Evolutionary conservation across 1,140 invertebrate genomes (phyloP).

Genomic region (Ostrea edulis): DNA sequence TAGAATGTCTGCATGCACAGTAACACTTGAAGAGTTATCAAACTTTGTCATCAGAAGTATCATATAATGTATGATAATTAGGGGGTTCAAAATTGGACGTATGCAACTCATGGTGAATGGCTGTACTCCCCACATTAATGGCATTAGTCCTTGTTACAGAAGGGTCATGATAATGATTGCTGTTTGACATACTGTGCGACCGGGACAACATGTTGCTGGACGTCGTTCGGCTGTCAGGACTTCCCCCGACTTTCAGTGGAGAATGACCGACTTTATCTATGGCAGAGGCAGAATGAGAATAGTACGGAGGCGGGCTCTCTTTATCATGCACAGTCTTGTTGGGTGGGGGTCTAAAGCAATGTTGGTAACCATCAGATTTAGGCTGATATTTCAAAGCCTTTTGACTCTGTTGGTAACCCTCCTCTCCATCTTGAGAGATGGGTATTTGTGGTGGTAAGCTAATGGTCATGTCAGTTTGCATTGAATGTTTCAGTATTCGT

Average conservation of each 20-base stretch:
- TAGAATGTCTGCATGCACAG: conserved; percentile 8
- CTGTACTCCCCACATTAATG: not conserved
- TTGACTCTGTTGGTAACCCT: conserved; percentile 83
- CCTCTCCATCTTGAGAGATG: conserved; percentile 85
- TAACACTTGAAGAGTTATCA: not conserved
- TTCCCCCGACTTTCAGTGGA: conserved; percentile 44
- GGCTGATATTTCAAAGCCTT: conserved; percentile 83
- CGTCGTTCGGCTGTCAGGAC: conserved; percentile 46
- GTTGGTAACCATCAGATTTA: conserved; percentile 86
- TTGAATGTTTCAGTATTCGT: conserved; percentile 82
- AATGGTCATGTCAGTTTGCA: conserved; percentile 84
- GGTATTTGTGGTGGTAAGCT: conserved; percentile 85
- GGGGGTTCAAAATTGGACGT: conserved; percentile 33
- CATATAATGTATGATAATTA: conserved; percentile 34
- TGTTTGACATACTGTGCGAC: conserved; percentile 59
- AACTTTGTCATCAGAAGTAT: conserved; percentile 29
- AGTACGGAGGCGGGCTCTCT: conserved; percentile 85
- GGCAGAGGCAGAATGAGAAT: conserved; percentile 78
- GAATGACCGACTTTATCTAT: conserved; percentile 62
- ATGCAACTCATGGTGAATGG: conserved; percentile 32
- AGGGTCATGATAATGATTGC: conserved; percentile 37
- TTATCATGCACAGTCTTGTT: conserved; percentile 86
- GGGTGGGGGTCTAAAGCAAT: conserved; percentile 86
- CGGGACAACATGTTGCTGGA: conserved; percentile 53
- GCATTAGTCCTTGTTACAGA: conserved; percentile 38